Base-by-base conservation (phyloP, 1,140 invertebrate species). In the Odontomachus brunneus region DNA sequence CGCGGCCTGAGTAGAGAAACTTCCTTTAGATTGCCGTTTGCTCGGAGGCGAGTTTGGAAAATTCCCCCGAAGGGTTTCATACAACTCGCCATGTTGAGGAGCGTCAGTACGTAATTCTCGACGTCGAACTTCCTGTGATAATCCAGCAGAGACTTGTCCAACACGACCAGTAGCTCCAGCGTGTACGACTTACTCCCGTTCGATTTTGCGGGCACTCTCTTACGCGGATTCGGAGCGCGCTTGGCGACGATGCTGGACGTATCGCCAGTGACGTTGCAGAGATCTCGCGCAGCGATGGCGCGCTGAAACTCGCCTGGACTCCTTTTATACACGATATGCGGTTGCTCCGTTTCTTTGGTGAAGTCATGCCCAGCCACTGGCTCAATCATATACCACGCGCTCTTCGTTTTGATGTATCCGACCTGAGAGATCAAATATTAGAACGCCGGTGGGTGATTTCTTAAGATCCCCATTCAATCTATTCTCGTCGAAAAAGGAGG, bases 21-120 rank as follows among this genome's bases (percentile, higher is more conserved):
- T 60, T 14, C 29, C 14, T 48, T 63, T 17, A 67, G 49, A 76
- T 26, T 74, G 3, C 38, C 38, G 38, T 44, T 44, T 22, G 17
- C 55, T 63, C 48, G 14, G 17, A 65, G 55, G 24, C n/a, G 12
- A 48, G 49, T 73, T 57, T 51, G 15, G 29, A 33, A 19, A 14
- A 38, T 17, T 22, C 24, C 44, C 66, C 17, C 12, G 3, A 12
- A 67, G 33, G 17, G 2, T 60, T 48, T 44, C 17, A 44, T 44
- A 7, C 9, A 73, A 72, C 66, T 78, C 3, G 96, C 96, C 95
- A 96, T 96, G 89, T 96, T 96, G 93, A 96, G 95, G 29, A 96
- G 92, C 14, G 96, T 96, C 5, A 96, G 91, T 22, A 96, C 94
- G 87, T 96, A 96, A 60, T 95, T 96, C 76, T 95, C 95, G 5